A percentile compares a stretch with the other conserved stretches of the same genome.
Conservation (phyloP, 2,888 invertebrate species). For the Poecilobothrus nobilitatus region DNA sequence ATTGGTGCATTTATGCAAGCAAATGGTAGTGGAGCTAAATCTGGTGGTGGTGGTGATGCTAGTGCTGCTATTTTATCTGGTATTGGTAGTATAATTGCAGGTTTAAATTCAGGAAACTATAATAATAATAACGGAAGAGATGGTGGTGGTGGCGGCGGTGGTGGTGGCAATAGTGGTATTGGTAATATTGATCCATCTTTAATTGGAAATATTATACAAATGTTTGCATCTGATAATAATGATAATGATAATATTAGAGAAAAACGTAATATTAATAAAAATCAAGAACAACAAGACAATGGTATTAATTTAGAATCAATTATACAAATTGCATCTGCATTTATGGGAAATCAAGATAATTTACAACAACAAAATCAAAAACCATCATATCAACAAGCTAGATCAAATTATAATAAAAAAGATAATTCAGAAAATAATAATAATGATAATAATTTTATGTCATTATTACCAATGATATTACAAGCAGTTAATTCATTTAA, state of each 20-base stretch:
- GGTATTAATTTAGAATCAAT: constrained; percentile 50
- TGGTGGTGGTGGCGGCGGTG: constrained; percentile 35
- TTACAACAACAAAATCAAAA: constrained; percentile 33
- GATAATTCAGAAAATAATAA: constrained; percentile 16
- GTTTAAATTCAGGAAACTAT: constrained; percentile 34
- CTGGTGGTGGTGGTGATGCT: constrained; percentile 34
- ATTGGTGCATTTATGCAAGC: constrained; percentile 62
- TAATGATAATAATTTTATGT: constrained; percentile 41
- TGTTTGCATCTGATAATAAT: constrained; percentile 42
- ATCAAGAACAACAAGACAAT: constrained; percentile 30
- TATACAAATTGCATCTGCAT: constrained; percentile 49
- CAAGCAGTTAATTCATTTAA: constrained; percentile 55
- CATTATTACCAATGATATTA: constrained; percentile 59
- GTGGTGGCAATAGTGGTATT: constrained; percentile 47
- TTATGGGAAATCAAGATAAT: constrained; percentile 43
- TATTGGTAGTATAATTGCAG: constrained; percentile 38
- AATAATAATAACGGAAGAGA: constrained; percentile 22
- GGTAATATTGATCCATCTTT: constrained; percentile 51
- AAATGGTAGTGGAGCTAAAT: constrained; percentile 48
- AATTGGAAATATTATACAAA: constrained; percentile 52
- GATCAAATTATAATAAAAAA: constrained; percentile 20
- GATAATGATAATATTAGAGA: constrained; percentile 15
- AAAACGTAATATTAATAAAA: constrained; percentile 15
- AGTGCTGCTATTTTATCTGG: constrained; percentile 42
- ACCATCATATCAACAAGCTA: constrained; percentile 23